Conservation (phyloP, 2,113 vertebrate genomes). For the Scartelaos histophorus region DNA sequence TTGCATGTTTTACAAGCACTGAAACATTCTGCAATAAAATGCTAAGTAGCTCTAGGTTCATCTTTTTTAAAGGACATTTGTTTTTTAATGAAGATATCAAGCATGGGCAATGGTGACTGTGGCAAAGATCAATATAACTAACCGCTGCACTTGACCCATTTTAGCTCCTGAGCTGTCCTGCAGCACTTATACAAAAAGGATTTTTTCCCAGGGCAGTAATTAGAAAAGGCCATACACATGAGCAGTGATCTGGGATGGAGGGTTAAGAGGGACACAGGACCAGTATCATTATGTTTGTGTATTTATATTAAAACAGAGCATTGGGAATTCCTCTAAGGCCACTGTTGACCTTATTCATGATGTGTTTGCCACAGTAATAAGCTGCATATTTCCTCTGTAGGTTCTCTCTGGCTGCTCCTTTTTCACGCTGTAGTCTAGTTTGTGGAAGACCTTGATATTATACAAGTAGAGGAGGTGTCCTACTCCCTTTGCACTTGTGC, state of each 20-base stretch:
- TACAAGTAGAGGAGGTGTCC: constrained; percentile 39
- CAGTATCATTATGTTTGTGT: constrained; percentile 4
- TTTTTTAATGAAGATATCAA: not conserved
- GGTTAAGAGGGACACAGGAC: constrained; percentile 24
- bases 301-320: not conserved
- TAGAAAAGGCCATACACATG: constrained; percentile 26
- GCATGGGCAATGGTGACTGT: not conserved
- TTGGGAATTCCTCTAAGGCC: not conserved
- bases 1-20: constrained; percentile 16
- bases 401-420: not conserved
- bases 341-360: not conserved
- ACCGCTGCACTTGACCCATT: constrained; percentile 43
- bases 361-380: not conserved
- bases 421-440: constrained; percentile 10
- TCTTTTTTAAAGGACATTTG: not conserved
- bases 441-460: constrained; percentile 32
- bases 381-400: not conserved
- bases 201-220: constrained; percentile 36
- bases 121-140: constrained; percentile 5
- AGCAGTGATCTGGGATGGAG: constrained; percentile 22
- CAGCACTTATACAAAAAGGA: constrained; percentile 20
- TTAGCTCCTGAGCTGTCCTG: constrained; percentile 30
- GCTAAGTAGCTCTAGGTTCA: not conserved
- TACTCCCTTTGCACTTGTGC: constrained; percentile 17
- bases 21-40: constrained; percentile 25